Evolutionary conservation across 2,888 invertebrate genomes (phyloP), one percentile per base, ranked within the genome.

Genomic region (Nemotelus pantherinus): DNA sequence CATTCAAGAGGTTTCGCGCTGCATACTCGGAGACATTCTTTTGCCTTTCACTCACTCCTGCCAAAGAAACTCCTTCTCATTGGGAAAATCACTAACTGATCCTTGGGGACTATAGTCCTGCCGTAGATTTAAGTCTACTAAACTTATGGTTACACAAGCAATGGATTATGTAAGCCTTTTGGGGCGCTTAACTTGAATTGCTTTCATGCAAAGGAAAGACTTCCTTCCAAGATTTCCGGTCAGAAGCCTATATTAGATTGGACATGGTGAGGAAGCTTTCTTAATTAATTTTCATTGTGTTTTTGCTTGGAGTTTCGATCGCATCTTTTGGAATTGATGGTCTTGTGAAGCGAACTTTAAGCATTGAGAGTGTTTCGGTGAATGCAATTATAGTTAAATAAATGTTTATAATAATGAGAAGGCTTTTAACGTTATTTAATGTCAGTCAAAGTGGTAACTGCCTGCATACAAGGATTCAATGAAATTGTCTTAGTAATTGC

Each of bases 241-340:
- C 57, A 57, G 65, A 74, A 77, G 64, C 72, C 64, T 39, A 79
- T 78, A 79, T 79, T 78, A 77, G 79, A 78, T 78, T 77, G 79
- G 79, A 79, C 79, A 65, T 77, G 77, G 74, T 57, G 77, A 78
- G 60, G 65, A 77, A 79, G 78, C 79, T 79, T 79, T 78, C 63
- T 47, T 79, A 79, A 79, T 79, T 79, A 79, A 79, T 78, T 79
- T 79, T 78, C 78, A 75, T 68, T 77, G 60, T 60, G 48, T 63
- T 70, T 43, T 60, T 43, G 58, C 57, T 68, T 77, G 6, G 53
- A 68, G 60, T n/a, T 44, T 44, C 47, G 53, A 25, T 25, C n/a
- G 57, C n/a, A 57, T 64, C 44, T 57, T 58, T 55, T 9, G 3
- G 5, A 25, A 7, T 77, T 57, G 43, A 63, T 25, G 25, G 25